A percentile compares a stretch with the other conserved stretches of the same genome.
These are phyloP conservation scores for Typhlichthys eigenmanni DNA, from an alignment of 2,797 vertebrate genomes.

Conservation along the genomic window DNA sequence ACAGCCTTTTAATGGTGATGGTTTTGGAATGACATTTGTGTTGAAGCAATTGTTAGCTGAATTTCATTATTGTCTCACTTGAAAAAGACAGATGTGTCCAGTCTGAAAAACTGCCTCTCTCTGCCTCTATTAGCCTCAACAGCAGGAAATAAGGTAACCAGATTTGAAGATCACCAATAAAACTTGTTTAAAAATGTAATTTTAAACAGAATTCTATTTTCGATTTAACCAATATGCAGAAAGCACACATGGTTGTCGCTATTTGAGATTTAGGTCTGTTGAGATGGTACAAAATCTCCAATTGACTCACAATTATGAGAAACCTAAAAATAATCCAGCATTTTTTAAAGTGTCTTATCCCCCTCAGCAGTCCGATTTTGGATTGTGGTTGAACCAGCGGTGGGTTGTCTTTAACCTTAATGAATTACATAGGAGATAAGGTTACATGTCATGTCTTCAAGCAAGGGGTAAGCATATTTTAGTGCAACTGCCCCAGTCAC, in stretches of 20 bases:
- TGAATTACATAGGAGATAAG: slow-evolving; percentile 52
- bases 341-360: not conserved
- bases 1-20: not conserved
- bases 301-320: no score
- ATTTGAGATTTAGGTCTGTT: not conserved
- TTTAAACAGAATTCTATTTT: slow-evolving; percentile 8
- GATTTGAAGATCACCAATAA: no score
- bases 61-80: not conserved
- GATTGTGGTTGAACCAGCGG: slow-evolving; percentile 7
- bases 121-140: not conserved
- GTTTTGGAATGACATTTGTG: not conserved
- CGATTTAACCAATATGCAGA: not conserved
- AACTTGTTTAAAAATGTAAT: no score
- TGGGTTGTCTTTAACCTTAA: slow-evolving; percentile 45
- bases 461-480: slow-evolving; percentile 37
- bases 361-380: slow-evolving; percentile 3
- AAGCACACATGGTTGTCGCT: slow-evolving; percentile 1
- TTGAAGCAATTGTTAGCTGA: slow-evolving; percentile 1
- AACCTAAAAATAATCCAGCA: not conserved
- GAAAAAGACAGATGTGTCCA: not conserved
- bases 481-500: slow-evolving; percentile 9
- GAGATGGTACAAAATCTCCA: no score
- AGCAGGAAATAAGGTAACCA: not conserved
- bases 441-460: slow-evolving; percentile 58
- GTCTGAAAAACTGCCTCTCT: not conserved